Base-by-base conservation (phyloP, 2,888 invertebrate species). In the Polyploca ridens region DNA sequence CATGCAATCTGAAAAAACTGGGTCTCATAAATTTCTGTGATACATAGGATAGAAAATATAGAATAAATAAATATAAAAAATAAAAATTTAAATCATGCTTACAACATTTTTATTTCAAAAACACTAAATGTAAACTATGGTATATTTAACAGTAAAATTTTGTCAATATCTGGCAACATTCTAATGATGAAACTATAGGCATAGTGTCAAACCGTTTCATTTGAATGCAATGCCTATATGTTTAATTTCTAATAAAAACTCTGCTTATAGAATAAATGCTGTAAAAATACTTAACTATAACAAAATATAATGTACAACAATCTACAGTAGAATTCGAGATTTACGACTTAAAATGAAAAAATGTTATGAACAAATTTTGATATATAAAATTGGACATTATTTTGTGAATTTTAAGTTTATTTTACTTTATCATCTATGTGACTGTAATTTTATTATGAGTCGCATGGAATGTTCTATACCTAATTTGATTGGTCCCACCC, bases 81-180 rank as follows among this genome's bases (percentile, higher is more conserved):
- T 41, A 69, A 77, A 71, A 62, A 69, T 38, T 27, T 72, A 78
- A 71, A 76, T 72, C 77, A 78, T 67, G 54, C 54, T 54, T 54
- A 79, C 76, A 76, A 72, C 62, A 19, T 33, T 75, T 86, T 84
- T 84, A 82, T 83, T 87, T 77, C 63, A 77, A 83, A 83, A 79
- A 78, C 74, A 74, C 66, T 44, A 16, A 41, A 41, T 61, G 41
- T 61, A 61, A 61, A 61, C 38, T 60, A 60, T 60, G 60, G 60
- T 60, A 60, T 41, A 33, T 61, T 41, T 61, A 61, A 61, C 61
- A 44, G 41, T 41, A 19, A 44, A 27, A 27, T 41, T 41, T 54
- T 19, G 54, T 54, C 54, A 54, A 54, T 54, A 54, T 19, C 54
- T 54, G 19, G 54, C 54, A 54, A 61, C 61, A 61, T 41, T 61